Evolutionary conservation across 2,888 invertebrate genomes (phyloP).

Genomic region (Mechanitis messenoides): DNA sequence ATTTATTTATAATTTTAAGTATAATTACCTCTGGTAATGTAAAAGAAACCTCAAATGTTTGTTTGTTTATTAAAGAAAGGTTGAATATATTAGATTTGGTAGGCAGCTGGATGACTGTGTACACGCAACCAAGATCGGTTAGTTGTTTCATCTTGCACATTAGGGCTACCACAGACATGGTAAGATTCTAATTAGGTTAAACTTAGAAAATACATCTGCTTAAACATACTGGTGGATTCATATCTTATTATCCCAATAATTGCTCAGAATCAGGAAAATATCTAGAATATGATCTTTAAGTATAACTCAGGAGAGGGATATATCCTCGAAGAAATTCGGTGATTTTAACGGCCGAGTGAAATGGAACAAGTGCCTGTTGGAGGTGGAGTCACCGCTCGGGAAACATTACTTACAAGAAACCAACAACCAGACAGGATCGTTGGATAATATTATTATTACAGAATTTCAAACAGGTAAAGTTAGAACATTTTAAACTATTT

Average conservation of each 20-base stretch:
- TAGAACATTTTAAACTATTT: too few species aligned
- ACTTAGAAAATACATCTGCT: too few species aligned
- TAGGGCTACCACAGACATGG: conserved; percentile 40
- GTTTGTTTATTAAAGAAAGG: conserved; percentile 4
- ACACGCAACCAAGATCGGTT: conserved; percentile 37
- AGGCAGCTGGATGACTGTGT: conserved; percentile 43
- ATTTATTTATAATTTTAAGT: too few species aligned
- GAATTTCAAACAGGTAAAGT: background rate
- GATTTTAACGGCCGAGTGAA: conserved; percentile 36
- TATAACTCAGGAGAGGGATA: background rate
- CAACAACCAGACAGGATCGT: conserved; percentile 35
- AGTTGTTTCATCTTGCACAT: conserved; percentile 40
- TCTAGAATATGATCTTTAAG: too few species aligned
- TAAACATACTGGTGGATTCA: too few species aligned
- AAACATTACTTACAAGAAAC: conserved; percentile 41
- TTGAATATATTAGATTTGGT: conserved; percentile 36
- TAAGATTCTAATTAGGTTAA: conserved; percentile 23
- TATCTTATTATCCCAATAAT: too few species aligned
- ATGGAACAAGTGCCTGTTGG: conserved; percentile 38
- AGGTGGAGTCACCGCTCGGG: conserved; percentile 36
- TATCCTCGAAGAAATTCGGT: conserved; percentile 31
- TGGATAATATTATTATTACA: conserved; percentile 37
- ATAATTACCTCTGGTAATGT: too few species aligned
- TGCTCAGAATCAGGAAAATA: too few species aligned
- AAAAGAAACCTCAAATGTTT: background rate